Conservation (phyloP, 2,797 vertebrate species). For the Emydoidea blandingii region DNA sequence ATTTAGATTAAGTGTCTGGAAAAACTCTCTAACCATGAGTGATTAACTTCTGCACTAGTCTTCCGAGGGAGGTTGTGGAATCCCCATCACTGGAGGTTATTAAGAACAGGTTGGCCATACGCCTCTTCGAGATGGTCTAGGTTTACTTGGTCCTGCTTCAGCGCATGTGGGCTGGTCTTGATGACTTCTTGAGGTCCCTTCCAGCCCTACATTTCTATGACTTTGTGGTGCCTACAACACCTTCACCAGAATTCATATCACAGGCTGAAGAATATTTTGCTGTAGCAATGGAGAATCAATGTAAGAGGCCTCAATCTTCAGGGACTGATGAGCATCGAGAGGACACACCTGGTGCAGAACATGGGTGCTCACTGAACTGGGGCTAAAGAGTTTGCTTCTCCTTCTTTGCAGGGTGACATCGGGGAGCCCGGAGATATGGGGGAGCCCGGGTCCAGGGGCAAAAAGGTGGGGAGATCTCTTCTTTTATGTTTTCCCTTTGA, state of each 20-base stretch:
- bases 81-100: background rate
- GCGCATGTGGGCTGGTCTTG: background rate
- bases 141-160: background rate
- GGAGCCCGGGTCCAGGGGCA: slow-evolving; percentile 42
- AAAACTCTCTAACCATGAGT: background rate
- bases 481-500: background rate
- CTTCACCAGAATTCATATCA: background rate
- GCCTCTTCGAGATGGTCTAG: background rate
- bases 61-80: background rate
- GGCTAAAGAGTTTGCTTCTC: background rate
- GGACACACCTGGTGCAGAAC: no score
- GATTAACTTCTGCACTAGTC: background rate
- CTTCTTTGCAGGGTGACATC: slow-evolving; percentile 59
- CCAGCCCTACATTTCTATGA: background rate
- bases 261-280: rapidly evolving
- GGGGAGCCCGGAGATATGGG: slow-evolving; percentile 67
- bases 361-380: background rate
- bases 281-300: background rate
- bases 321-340: background rate
- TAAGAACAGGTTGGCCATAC: background rate
- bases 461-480: slow-evolving; percentile 63
- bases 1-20: background rate
- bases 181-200: background rate
- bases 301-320: background rate
- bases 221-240: background rate